These are phyloP conservation scores for Yasuhikotakia modesta DNA, from an alignment of 2,797 vertebrate genomes.

Conservation along the genomic window DNA sequence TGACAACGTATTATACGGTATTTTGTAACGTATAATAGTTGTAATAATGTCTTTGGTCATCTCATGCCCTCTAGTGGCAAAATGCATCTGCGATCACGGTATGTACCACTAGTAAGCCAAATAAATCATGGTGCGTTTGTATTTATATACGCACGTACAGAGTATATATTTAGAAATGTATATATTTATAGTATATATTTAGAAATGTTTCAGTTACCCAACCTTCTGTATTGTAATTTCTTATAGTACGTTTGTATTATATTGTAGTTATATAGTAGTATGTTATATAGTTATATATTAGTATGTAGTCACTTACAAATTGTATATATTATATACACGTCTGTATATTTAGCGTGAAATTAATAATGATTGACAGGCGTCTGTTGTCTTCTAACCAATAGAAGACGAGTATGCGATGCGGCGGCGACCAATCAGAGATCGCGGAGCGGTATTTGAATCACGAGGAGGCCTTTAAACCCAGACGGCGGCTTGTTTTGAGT, in stretches of 20 bases:
- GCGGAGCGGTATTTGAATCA: constrained; percentile 59
- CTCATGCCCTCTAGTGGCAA: constrained; percentile 53
- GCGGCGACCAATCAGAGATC: constrained; percentile 46
- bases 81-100: neutral
- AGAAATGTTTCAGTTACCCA: too few species aligned
- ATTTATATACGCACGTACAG: neutral
- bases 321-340: neutral
- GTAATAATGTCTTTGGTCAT: neutral
- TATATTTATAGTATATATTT: too few species aligned
- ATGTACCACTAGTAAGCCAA: neutral
- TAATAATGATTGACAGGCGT: constrained; percentile 1
- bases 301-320: too few species aligned
- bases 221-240: too few species aligned
- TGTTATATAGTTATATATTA: too few species aligned
- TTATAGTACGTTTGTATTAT: too few species aligned
- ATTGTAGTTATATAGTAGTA: too few species aligned
- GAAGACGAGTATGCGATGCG: neutral
- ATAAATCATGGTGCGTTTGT: neutral
- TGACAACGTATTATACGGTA: too few species aligned
- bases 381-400: constrained; percentile 30
- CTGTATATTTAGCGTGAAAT: neutral
- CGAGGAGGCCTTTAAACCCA: neutral
- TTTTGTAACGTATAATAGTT: neutral
- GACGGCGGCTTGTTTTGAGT: constrained; percentile 1
- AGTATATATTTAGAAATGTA: neutral